phyloP scores from a whole-genome alignment of 2,113 vertebrate species.

The human region DNA sequence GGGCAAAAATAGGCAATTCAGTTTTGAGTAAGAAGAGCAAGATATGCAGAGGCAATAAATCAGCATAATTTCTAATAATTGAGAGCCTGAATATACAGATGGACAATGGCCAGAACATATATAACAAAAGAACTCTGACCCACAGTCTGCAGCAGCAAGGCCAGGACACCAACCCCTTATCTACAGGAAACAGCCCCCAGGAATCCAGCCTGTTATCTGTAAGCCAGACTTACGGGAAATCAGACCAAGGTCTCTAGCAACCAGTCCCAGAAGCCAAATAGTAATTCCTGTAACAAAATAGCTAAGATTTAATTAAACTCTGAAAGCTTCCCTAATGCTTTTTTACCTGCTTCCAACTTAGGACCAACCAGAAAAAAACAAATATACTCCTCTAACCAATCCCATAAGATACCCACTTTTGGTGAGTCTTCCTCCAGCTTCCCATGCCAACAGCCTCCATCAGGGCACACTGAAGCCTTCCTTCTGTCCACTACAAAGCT shows the following conservation, averaged over 20 bases:
- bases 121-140: background rate
- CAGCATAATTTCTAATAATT: background rate
- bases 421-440: background rate
- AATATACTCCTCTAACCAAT: background rate
- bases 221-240: background rate
- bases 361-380: background rate
- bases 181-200: background rate
- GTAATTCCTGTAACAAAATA: background rate
- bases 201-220: background rate
- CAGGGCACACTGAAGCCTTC: background rate
- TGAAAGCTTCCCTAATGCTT: background rate
- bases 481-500: too few species aligned
- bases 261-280: background rate
- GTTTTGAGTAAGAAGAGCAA: background rate
- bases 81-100: background rate
- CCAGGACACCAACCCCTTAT: background rate
- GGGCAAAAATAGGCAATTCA: background rate
- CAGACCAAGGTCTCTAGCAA: background rate
- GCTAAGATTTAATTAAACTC: background rate
- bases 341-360: background rate
- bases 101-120: background rate
- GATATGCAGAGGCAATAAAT: background rate
- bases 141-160: background rate
- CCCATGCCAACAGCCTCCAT: background rate
- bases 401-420: background rate